Evolutionary conservation across 2,888 invertebrate species (phyloP).

Genomic region (Orthosia gothica): DNA sequence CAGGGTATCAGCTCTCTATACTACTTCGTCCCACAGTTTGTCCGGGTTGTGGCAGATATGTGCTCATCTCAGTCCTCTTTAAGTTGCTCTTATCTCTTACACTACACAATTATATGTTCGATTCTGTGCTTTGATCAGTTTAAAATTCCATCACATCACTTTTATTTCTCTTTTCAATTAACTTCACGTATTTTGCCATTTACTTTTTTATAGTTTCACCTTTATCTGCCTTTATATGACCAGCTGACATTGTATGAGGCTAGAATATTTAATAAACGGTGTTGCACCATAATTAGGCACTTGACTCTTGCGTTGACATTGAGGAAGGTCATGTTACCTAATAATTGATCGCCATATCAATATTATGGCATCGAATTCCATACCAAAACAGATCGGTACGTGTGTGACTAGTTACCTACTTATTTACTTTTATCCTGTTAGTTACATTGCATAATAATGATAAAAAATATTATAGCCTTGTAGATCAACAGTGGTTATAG

Average conservation of each 20-base stretch:
- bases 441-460: background rate
- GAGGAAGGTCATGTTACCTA: constrained; percentile 69
- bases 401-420: background rate
- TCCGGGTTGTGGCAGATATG: too few relatives aligned
- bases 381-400: background rate
- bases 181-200: background rate
- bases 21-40: too few relatives aligned
- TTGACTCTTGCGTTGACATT: constrained; percentile 66
- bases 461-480: background rate
- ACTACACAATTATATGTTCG: background rate
- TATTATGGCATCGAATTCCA: constrained; percentile 20
- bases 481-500: too few relatives aligned
- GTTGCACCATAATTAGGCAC: constrained; percentile 45
- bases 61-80: too few relatives aligned
- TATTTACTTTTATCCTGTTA: constrained; percentile 13
- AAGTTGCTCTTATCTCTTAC: background rate
- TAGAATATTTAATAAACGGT: constrained; percentile 55
- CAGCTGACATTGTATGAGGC: constrained; percentile 57
- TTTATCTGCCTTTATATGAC: constrained; percentile 31
- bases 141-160: background rate
- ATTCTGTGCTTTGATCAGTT: background rate
- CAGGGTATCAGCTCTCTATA: background rate
- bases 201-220: constrained; percentile 44
- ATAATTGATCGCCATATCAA: constrained; percentile 34
- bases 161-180: constrained; percentile 15